Conservation (phyloP, 1,140 invertebrate genomes). For the Nephila pilipes region DNA sequence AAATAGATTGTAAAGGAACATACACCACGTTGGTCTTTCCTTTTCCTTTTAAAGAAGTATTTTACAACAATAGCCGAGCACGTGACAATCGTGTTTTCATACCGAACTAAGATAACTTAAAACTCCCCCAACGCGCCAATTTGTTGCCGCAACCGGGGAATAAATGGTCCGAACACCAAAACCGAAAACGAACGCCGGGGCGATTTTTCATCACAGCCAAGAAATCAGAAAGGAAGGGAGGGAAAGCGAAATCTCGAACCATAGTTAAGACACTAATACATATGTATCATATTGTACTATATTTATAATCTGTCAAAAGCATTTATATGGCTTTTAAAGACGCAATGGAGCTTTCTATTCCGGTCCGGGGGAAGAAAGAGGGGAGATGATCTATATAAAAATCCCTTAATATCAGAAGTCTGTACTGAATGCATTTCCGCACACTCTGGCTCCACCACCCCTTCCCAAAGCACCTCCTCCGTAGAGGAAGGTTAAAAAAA, state of each 20-base stretch:
- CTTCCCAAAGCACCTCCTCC: not conserved
- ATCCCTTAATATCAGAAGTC: slow-evolving; percentile 71
- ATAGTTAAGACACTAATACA: slow-evolving; percentile 76
- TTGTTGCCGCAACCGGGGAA: not conserved
- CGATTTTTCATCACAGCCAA: not conserved
- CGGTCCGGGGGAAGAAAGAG: not conserved
- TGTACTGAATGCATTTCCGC: slow-evolving; percentile 71
- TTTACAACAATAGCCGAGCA: no score
- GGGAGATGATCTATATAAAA: slow-evolving; percentile 1
- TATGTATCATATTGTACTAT: slow-evolving; percentile 75
- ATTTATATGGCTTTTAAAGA: slow-evolving; percentile 75
- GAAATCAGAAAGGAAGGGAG: not conserved
- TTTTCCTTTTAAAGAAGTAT: no score
- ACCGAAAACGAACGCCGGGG: not conserved
- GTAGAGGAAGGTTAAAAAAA: not conserved
- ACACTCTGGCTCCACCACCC: not conserved
- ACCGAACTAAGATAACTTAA: not conserved
- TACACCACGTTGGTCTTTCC: no score
- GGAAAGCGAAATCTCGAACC: not conserved
- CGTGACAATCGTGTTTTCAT: no score
- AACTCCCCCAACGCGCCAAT: not conserved
- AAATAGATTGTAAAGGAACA: no score
- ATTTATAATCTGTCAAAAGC: slow-evolving; percentile 76
- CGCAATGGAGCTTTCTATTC: slow-evolving; percentile 67
- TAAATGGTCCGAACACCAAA: not conserved